Conservation (phyloP, 2,797 vertebrate species). For the Mallotus villosus region DNA sequence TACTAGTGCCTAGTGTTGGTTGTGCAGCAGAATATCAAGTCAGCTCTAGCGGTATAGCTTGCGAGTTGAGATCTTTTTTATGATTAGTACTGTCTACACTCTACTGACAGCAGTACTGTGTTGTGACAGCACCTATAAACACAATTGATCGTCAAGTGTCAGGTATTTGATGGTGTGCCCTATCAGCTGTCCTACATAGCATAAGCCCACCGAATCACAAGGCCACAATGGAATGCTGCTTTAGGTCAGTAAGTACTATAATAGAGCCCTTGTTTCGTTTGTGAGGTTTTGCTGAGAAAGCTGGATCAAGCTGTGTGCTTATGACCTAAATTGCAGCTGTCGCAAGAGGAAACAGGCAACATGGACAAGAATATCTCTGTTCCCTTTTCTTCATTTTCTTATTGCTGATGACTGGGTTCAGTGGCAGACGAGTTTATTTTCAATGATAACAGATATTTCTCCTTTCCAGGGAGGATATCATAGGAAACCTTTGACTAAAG, state of each 20-base stretch:
- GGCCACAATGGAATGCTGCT: conserved; percentile 63
- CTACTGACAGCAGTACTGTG: too few relatives aligned
- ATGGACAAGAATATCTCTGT: neutral
- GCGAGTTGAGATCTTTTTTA: too few relatives aligned
- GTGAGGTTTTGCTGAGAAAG: conserved; percentile 58
- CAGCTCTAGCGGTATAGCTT: too few relatives aligned
- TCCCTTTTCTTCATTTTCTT: neutral
- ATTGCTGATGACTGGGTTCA: neutral
- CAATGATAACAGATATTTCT: neutral
- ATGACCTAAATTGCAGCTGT: conserved; percentile 33
- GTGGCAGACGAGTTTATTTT: neutral
- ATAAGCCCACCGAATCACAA: conserved; percentile 66
- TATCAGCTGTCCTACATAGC: neutral
- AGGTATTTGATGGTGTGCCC: neutral
- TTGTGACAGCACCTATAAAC: too few relatives aligned
- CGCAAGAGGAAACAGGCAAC: conserved; percentile 38
- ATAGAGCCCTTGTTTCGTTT: conserved; percentile 58
- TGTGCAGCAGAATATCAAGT: too few relatives aligned
- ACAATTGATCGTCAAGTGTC: neutral
- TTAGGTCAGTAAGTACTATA: conserved; percentile 53
- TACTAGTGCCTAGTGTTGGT: too few relatives aligned
- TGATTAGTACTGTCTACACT: too few relatives aligned
- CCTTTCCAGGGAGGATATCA: neutral
- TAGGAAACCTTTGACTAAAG: neutral
- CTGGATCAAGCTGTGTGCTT: conserved; percentile 20